Conservation (phyloP, 2,888 invertebrate species). For the Polyommatus iphigenia region DNA sequence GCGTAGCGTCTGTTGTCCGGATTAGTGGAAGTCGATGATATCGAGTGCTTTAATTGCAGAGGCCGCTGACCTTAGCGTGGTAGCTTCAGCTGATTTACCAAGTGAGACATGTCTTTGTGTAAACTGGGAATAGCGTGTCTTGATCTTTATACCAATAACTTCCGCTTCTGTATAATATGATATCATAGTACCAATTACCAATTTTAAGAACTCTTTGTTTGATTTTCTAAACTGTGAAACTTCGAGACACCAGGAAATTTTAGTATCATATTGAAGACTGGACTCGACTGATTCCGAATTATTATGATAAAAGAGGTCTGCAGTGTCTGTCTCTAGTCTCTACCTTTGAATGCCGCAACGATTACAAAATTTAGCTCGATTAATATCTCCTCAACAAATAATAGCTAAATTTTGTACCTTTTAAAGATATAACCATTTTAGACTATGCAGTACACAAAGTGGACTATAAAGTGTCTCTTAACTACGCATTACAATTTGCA, state of each 20-base stretch:
- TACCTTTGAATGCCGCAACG: neutral
- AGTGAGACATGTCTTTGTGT: slow-evolving; percentile 24
- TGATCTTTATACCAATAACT: neutral
- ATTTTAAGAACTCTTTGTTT: neutral
- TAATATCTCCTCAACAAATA: neutral
- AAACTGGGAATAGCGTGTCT: neutral
- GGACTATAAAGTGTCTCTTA: neutral
- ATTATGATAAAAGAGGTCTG: no score
- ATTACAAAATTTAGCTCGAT: neutral
- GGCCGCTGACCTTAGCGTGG: slow-evolving; percentile 22
- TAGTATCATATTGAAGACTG: no score
- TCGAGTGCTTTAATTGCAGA: neutral
- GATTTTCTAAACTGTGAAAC: neutral
- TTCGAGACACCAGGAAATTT: no score
- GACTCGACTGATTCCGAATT: no score
- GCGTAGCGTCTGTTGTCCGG: neutral
- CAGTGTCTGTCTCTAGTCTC: no score
- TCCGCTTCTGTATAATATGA: slow-evolving; percentile 1
- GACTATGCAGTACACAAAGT: neutral
- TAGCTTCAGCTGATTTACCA: neutral
- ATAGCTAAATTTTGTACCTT: no score
- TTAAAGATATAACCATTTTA: neutral
- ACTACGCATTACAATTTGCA: slow-evolving; percentile 1
- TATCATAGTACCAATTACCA: neutral
- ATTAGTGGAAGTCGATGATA: slow-evolving; percentile 4